phyloP scores from a whole-genome alignment of 2,888 invertebrate genomes.

The Dyspetes luteomarginatus region DNA sequence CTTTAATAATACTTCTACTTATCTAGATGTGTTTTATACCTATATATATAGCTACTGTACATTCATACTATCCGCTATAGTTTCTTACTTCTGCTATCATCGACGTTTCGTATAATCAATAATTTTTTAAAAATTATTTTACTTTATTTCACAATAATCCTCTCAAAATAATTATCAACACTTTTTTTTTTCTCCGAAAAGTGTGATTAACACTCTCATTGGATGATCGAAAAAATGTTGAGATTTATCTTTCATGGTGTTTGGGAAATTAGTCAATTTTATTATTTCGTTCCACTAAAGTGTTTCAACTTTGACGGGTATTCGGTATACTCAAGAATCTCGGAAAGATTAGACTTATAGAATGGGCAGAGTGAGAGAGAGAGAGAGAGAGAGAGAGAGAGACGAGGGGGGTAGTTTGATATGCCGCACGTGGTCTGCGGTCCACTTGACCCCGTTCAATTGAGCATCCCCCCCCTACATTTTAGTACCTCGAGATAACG shows the following conservation, averaged over 20 bases:
- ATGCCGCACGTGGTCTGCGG: conserved; percentile 32
- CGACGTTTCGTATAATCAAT: too few species aligned
- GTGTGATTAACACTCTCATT: too few species aligned
- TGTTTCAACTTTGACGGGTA: conserved; percentile 7
- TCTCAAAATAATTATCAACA: too few species aligned
- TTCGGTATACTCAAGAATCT: conserved; percentile 20
- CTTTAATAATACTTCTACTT: background rate
- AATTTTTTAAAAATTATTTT: too few species aligned
- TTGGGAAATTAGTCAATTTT: conserved; percentile 1
- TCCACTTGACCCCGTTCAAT: conserved; percentile 39
- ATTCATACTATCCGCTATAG: background rate
- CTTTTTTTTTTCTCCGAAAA: too few species aligned
- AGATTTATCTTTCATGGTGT: background rate
- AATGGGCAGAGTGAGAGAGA: background rate
- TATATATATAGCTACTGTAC: background rate
- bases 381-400: background rate
- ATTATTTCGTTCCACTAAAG: conserved; percentile 29
- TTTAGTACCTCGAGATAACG: conserved; percentile 54
- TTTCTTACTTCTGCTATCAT: too few species aligned
- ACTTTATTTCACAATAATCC: too few species aligned
- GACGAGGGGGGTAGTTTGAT: conserved; percentile 15
- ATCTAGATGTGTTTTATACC: background rate
- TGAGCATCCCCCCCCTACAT: conserved; percentile 36
- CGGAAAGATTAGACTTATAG: conserved; percentile 15
- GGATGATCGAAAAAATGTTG: too few species aligned